Evolutionary conservation across 2,888 invertebrate genomes (phyloP).

Genomic region (Toxonevra muliebris): DNA sequence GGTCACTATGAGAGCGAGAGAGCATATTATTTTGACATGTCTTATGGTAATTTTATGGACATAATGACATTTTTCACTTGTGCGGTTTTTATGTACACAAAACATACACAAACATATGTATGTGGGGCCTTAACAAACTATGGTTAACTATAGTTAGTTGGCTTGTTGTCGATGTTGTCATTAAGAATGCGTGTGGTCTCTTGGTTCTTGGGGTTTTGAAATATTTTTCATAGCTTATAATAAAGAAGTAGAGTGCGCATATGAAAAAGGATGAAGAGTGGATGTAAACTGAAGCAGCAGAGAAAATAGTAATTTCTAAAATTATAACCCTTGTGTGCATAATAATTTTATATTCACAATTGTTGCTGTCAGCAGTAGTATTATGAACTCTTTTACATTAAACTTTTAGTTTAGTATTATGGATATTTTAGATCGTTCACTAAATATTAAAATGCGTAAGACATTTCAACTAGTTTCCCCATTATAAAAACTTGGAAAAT

Average conservation of each 20-base stretch:
- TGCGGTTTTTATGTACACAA: background rate
- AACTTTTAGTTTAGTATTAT: too few relatives aligned
- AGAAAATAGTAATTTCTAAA: background rate
- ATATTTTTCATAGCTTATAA: background rate
- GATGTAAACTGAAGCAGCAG: background rate
- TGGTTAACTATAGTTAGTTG: conserved; percentile 5
- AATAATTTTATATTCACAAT: too few relatives aligned
- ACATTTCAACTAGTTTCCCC: too few relatives aligned
- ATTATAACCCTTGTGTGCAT: too few relatives aligned
- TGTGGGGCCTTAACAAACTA: background rate
- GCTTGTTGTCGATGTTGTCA: background rate
- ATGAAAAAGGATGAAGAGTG: too few relatives aligned
- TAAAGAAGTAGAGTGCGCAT: too few relatives aligned
- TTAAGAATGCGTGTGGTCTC: conserved; percentile 18
- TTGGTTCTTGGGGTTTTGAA: conserved; percentile 4
- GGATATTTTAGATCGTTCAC: too few relatives aligned
- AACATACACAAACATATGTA: background rate
- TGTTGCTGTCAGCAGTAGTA: too few relatives aligned
- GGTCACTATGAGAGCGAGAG: background rate
- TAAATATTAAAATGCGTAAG: too few relatives aligned
- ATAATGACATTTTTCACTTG: conserved; percentile 40
- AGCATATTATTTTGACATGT: conserved; percentile 36
- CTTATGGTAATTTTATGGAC: conserved; percentile 45
- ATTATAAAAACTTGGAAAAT: too few relatives aligned
- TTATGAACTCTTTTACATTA: too few relatives aligned